A percentile compares a stretch with the other conserved stretches of the same genome.
These are phyloP conservation scores for Ochropacha duplaris DNA, from an alignment of 2,888 invertebrate species.

Conservation along the genomic window DNA sequence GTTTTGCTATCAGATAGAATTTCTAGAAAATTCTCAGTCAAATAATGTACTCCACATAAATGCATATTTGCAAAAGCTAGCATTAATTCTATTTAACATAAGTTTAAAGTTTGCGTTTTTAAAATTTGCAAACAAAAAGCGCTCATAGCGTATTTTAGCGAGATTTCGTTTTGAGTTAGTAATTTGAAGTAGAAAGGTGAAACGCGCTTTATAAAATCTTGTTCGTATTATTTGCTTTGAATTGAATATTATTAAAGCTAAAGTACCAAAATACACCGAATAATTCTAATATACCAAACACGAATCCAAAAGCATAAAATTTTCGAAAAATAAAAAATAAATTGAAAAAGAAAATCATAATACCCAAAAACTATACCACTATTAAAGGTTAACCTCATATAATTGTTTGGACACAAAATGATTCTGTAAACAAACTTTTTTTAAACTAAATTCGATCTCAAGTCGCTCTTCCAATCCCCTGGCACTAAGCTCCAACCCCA, in stretches of 20 bases:
- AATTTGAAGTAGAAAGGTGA: neutral
- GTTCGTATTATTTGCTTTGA: no score
- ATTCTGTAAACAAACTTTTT: no score
- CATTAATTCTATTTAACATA: neutral
- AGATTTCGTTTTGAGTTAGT: neutral
- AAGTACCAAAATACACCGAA: no score
- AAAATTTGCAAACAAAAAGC: neutral
- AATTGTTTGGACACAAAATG: no score
- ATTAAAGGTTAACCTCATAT: no score
- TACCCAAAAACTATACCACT: no score
- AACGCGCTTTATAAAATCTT: neutral
- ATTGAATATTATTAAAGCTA: no score
- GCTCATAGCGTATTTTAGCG: neutral
- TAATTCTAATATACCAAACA: no score
- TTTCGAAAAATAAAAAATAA: no score
- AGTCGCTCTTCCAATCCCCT: neutral
- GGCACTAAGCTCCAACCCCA: slow-evolving; percentile 30
- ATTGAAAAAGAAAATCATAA: no score
- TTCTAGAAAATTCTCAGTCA: neutral
- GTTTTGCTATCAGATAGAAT: neutral
- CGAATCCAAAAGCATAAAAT: no score
- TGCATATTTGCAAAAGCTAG: neutral
- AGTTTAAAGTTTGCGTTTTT: neutral
- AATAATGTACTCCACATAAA: neutral
- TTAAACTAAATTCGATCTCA: neutral